Evolutionary conservation across 2,888 invertebrate genomes (phyloP).

Genomic region (Clepsis dumicolana): DNA sequence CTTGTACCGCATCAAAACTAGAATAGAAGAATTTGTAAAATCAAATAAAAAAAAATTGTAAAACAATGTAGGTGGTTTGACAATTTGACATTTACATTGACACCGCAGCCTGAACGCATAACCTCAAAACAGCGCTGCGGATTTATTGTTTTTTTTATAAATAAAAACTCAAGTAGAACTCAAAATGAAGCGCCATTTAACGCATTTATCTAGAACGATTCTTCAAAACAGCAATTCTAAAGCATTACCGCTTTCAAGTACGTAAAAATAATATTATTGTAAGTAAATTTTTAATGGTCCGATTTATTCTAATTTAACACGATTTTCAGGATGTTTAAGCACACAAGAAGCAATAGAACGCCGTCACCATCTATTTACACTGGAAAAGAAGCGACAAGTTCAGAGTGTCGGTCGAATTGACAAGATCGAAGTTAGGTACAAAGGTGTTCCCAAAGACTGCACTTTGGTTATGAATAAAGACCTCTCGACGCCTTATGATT

Average conservation of each 20-base stretch:
- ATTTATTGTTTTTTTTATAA: conserved; percentile 23
- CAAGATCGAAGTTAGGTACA: conserved; percentile 95
- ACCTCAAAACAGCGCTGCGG: conserved; percentile 50
- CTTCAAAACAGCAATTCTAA: conserved; percentile 55
- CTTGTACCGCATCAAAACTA: too few species aligned
- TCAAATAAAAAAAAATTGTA: neutral
- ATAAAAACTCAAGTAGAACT: conserved; percentile 45
- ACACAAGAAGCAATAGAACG: conserved; percentile 83
- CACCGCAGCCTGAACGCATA: conserved; percentile 44
- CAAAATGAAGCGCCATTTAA: conserved; percentile 68
- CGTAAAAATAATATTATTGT: conserved; percentile 45
- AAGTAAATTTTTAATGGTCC: neutral
- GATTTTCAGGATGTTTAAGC: conserved; percentile 75
- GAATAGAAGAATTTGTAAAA: neutral
- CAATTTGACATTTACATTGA: neutral
- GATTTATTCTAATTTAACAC: conserved; percentile 1
- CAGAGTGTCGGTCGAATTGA: conserved; percentile 93
- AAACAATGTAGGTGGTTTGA: neutral
- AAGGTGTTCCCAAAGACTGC: conserved; percentile 90
- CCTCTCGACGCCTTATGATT: conserved; percentile 96
- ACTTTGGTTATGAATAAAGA: conserved; percentile 95
- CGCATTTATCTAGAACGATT: conserved; percentile 59
- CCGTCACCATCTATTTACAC: conserved; percentile 90
- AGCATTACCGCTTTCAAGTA: conserved; percentile 56
- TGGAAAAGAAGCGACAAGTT: conserved; percentile 91